A percentile compares a stretch with the other conserved stretches of the same genome.
These are phyloP conservation scores for Grallaria varia DNA, from an alignment of 2,113 vertebrate species.

Conservation along the genomic window DNA sequence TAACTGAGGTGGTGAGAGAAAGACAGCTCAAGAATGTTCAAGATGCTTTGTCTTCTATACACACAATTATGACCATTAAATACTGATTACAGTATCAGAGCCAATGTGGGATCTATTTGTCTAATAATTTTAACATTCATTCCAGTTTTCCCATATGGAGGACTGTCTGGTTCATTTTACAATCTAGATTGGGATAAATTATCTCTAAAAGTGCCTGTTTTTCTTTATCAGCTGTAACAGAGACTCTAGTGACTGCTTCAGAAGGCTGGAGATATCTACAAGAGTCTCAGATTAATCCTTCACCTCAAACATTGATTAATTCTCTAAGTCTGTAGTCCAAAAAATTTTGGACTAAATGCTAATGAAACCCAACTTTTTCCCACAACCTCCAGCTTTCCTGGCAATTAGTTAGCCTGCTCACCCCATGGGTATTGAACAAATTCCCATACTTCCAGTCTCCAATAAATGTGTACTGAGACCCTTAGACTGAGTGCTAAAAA, in stretches of 20 bases:
- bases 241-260: neutral
- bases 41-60: neutral
- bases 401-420: neutral
- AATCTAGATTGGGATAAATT: neutral
- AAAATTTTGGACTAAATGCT: neutral
- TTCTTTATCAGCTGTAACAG: neutral
- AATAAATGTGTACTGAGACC: neutral
- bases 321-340: neutral
- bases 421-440: neutral
- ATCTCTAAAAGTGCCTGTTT: neutral
- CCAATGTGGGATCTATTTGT: neutral
- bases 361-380: neutral
- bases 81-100: neutral
- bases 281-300: neutral
- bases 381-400: neutral
- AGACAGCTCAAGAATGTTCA: neutral
- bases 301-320: neutral
- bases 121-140: neutral
- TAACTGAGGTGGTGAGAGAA: neutral
- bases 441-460: neutral
- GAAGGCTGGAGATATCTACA: neutral
- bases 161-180: neutral
- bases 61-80: neutral
- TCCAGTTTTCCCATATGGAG: neutral
- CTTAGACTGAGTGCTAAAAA: neutral